Conservation (phyloP, 2,113 vertebrate genomes). For the Nothobranchius kuhntae region DNA sequence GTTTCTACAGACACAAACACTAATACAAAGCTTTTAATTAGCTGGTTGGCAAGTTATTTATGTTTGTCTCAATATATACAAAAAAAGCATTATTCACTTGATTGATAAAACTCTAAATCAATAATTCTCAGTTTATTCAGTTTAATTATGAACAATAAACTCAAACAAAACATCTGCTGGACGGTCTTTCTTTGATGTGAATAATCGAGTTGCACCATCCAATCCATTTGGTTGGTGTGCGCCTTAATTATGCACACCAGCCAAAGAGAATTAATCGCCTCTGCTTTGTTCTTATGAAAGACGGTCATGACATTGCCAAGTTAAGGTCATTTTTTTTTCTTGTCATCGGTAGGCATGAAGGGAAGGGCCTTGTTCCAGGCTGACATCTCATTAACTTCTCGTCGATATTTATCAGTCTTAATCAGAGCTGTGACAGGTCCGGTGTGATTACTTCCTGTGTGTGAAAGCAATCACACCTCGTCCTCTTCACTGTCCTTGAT, state of each 20-base stretch:
- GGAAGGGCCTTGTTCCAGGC: conserved; percentile 64
- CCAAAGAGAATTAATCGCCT: conserved; percentile 44
- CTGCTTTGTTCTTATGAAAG: conserved; percentile 41
- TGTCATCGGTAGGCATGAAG: conserved; percentile 63
- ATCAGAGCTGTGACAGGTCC: conserved; percentile 76
- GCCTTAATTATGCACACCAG: conserved; percentile 23
- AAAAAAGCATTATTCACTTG: background rate
- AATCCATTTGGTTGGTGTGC: background rate
- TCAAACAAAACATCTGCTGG: conserved; percentile 36
- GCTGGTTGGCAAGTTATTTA: conserved; percentile 6
- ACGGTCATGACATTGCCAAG: conserved; percentile 57
- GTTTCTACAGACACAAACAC: conserved; percentile 8
- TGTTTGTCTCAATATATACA: background rate
- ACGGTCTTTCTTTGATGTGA: conserved; percentile 22
- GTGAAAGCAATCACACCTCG: conserved; percentile 75
- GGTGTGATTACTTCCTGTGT: conserved; percentile 77
- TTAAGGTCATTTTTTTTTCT: conserved; percentile 62
- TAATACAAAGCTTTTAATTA: conserved; percentile 28
- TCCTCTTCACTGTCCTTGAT: conserved; percentile 77
- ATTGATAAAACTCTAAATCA: conserved; percentile 15
- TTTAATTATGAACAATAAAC: conserved; percentile 29
- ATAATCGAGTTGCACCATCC: background rate
- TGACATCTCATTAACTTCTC: conserved; percentile 81
- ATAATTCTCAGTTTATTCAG: conserved; percentile 35
- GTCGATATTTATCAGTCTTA: conserved; percentile 84